Evolutionary conservation across 2,113 vertebrate species (phyloP), one percentile per base, ranked within the genome.

Genomic region (Ageneiosus marmoratus): DNA sequence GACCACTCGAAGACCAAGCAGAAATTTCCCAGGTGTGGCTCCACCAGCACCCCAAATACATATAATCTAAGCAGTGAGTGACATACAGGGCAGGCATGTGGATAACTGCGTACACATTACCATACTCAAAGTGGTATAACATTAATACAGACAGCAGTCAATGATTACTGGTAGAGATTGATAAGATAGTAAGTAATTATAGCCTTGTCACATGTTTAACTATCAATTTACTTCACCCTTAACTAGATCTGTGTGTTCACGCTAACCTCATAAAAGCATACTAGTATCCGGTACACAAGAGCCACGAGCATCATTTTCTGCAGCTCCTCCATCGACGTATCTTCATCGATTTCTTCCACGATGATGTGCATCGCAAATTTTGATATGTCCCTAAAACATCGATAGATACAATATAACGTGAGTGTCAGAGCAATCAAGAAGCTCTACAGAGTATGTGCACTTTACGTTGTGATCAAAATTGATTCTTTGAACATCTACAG

Each of bases 301-400:
- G 98, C 98, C 82, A 99, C 97, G 46, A 98, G 86, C 97, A 99
- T 98, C 97, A 99, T 99, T 91, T 98, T 99, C 94, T 99, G 98
- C 81, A 99, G 89, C 74, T 99, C 98, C 92, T 99, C 98, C 96
- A 99, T 98, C 2, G 98, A 99, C 0, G 98, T 99, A 82, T 99
- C 98, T 90, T 99, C 98, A 87, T 99, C 97, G 81, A 99, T 99
- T 92, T 99, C 98, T 91, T 99, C 98, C 93, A 98, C 97, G 85
- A 99, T 97, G 87, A 99, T 99, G 94, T 99, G 97, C 96, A 99
- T 96, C 83, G 97, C 97, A 87, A 99, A 99, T 92, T 99, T 99
- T 78, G 97, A 98, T 89, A 99, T 96, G 89, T 99, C 98, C 91
- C 98, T 99, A 87, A 18, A 89, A 93, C 29, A 79, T 78, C 18